Conservation (phyloP, 2,888 invertebrate species). For the Kryphioiulus occultus region DNA sequence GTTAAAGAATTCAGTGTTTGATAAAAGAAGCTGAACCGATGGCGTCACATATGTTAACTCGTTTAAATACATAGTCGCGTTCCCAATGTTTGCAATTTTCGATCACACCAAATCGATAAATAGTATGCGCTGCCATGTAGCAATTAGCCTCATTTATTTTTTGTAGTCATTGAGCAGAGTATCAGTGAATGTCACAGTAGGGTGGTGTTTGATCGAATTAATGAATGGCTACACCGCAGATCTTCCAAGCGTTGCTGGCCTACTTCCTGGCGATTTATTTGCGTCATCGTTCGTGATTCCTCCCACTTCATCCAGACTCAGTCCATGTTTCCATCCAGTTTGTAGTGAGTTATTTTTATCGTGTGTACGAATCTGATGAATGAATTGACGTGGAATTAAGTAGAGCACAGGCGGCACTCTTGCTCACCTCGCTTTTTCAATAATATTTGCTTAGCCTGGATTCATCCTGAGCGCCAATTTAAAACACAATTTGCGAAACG, state of each 20-base stretch:
- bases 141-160: neutral
- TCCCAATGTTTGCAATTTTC: neutral
- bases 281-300: neutral
- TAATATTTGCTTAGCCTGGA: neutral
- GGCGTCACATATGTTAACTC: neutral
- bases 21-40: too few relatives aligned
- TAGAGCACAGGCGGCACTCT: neutral
- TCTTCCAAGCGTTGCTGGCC: neutral
- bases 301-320: neutral
- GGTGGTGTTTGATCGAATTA: neutral
- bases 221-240: neutral
- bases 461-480: neutral
- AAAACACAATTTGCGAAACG: neutral
- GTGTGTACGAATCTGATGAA: neutral
- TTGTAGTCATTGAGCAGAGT: neutral
- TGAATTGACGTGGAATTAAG: neutral
- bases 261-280: neutral
- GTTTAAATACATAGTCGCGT: neutral
- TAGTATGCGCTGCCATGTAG: neutral
- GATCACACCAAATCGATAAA: neutral
- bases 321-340: neutral
- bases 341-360: neutral
- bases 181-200: neutral
- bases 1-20: neutral
- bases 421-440: neutral